Conservation (phyloP, 1,140 invertebrate genomes). For the Drosophila ficusphila region DNA sequence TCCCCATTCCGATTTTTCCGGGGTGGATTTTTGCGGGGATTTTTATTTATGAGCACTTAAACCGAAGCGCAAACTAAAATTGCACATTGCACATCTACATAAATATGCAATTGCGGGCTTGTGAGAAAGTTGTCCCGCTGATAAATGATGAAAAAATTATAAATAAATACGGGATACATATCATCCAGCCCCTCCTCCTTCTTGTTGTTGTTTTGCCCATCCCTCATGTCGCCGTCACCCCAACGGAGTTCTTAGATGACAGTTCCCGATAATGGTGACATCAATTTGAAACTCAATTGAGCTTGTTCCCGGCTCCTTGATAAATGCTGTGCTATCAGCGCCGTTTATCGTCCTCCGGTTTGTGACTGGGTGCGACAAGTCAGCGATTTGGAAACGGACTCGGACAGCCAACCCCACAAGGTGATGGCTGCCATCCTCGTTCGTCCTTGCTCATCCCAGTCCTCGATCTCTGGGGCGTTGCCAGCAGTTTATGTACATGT, state of each 20-base stretch:
- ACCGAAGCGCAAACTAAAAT: conserved; percentile 78
- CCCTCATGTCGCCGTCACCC: conserved; percentile 26
- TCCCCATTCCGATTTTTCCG: not conserved
- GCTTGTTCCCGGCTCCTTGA: conserved; percentile 46
- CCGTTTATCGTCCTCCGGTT: conserved; percentile 69
- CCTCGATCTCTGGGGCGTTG: conserved; percentile 64
- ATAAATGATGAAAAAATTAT: conserved; percentile 78
- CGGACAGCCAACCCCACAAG: conserved; percentile 16
- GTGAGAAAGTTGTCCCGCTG: conserved; percentile 65
- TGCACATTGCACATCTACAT: conserved; percentile 75
- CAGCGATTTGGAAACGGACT: conserved; percentile 71
- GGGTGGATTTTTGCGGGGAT: conserved; percentile 39
- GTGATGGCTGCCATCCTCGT: conserved; percentile 34
- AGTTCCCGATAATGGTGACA: conserved; percentile 82
- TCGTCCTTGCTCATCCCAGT: not conserved
- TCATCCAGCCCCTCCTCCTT: conserved; percentile 17
- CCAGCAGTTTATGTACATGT: conserved; percentile 73
- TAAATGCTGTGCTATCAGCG: conserved; percentile 79
- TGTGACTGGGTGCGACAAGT: conserved; percentile 76
- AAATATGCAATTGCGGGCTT: conserved; percentile 81
- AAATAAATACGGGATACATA: conserved; percentile 67
- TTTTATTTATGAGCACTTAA: conserved; percentile 84
- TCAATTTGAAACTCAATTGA: conserved; percentile 84
- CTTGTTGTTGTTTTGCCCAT: conserved; percentile 17
- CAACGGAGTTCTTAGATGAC: conserved; percentile 67